Evolutionary conservation across 1,140 invertebrate genomes (phyloP).

Genomic region (Ylistrum balloti): DNA sequence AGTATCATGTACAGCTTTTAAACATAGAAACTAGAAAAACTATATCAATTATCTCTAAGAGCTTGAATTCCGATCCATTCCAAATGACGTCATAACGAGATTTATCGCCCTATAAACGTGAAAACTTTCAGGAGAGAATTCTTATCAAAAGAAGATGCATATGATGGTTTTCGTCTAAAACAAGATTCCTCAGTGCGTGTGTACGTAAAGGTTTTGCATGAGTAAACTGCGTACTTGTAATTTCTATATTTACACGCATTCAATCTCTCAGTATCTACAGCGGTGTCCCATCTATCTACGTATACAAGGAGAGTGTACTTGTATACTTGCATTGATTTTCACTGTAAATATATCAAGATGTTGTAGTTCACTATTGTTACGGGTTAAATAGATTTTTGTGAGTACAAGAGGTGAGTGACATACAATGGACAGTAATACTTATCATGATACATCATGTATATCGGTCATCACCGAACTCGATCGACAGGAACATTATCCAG

Average conservation of each 20-base stretch:
- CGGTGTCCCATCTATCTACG: not conserved
- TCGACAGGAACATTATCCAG: no score
- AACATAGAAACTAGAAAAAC: not conserved
- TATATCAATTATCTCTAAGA: conserved; percentile 19
- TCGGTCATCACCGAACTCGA: no score
- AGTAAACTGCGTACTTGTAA: not conserved
- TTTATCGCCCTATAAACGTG: not conserved
- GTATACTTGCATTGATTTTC: no score
- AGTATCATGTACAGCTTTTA: not conserved
- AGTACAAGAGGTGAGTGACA: no score
- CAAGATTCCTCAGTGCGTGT: not conserved
- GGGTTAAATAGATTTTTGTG: no score
- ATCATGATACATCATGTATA: no score
- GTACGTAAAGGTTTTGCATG: not conserved
- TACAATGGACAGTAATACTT: no score
- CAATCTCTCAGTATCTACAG: not conserved
- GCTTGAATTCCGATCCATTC: not conserved
- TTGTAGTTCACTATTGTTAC: no score
- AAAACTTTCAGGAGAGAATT: not conserved
- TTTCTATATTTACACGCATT: not conserved
- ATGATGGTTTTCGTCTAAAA: not conserved
- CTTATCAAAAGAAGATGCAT: not conserved
- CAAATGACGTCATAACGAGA: not conserved
- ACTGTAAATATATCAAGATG: not conserved
- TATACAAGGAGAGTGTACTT: not conserved